Evolutionary conservation across 2,888 invertebrate species (phyloP).

Genomic region (Noctua janthe): DNA sequence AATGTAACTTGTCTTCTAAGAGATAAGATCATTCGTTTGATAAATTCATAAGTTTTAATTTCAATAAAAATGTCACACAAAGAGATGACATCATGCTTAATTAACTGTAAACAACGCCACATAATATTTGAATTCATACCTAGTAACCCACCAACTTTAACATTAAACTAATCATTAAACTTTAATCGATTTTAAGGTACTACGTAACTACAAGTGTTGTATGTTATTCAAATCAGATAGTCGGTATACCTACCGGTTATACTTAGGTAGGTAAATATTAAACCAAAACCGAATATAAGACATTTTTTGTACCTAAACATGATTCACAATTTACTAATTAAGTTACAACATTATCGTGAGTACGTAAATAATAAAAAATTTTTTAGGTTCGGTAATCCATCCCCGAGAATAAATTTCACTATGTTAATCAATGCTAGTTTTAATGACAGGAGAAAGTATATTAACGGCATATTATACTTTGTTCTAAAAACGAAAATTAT

Average conservation of each 20-base stretch:
- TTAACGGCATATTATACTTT: conserved; percentile 79
- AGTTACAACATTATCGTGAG: conserved; percentile 1
- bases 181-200: not conserved
- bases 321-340: conserved; percentile 16
- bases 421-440: conserved; percentile 70
- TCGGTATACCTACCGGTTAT: not conserved
- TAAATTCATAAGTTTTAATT: conserved; percentile 18
- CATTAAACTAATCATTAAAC: not conserved
- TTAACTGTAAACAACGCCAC: conserved; percentile 1
- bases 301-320: not conserved
- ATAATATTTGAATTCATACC: not conserved
- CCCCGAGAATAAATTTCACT: conserved; percentile 69
- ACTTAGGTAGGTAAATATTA: not conserved
- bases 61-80: conserved; percentile 20
- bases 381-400: conserved; percentile 45
- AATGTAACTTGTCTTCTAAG: conserved; percentile 48
- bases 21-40: conserved; percentile 41
- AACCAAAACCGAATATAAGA: not conserved
- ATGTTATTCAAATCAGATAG: not conserved
- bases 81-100: conserved; percentile 17
- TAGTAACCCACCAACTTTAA: not conserved
- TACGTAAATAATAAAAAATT: conserved; percentile 36
- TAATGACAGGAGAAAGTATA: conserved; percentile 81
- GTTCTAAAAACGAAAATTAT: conserved; percentile 84
- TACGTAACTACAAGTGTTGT: not conserved